Conservation (phyloP, 2,113 vertebrate genomes). For the Lasiurus cinereus region DNA sequence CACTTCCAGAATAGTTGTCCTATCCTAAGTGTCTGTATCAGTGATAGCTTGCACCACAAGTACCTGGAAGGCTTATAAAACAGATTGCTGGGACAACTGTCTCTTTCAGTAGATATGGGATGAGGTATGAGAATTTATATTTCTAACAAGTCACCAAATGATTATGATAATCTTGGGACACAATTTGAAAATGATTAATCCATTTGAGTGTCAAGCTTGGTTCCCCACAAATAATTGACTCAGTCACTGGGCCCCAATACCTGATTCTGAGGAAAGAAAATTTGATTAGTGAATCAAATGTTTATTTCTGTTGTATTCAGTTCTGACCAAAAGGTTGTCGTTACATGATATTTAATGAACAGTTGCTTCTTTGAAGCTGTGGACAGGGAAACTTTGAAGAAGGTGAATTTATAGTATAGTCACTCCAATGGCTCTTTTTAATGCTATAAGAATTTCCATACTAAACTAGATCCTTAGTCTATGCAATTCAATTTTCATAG, state of each 20-base stretch:
- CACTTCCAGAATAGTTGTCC: not conserved
- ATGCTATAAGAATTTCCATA: not conserved
- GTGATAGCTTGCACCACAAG: not conserved
- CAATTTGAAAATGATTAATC: not conserved
- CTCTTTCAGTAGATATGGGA: not conserved
- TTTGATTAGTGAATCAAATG: not conserved
- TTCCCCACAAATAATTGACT: not conserved
- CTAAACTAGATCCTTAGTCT: constrained; percentile 23
- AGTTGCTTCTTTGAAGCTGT: not conserved
- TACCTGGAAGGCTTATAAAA: constrained; percentile 6
- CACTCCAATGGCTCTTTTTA: not conserved
- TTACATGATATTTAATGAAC: not conserved
- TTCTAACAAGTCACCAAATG: constrained; percentile 37
- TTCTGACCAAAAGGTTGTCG: not conserved
- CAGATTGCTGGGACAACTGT: not conserved
- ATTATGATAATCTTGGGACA: not conserved
- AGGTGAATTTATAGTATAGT: not conserved
- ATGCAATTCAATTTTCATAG: not conserved
- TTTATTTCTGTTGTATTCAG: not conserved
- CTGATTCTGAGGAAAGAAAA: constrained; percentile 20
- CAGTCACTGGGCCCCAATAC: not conserved
- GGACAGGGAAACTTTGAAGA: constrained; percentile 24
- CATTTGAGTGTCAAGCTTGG: not conserved
- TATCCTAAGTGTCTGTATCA: not conserved
- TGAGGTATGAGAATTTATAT: not conserved